Evolutionary conservation across 2,113 vertebrate genomes (phyloP).

Genomic region (Phaetusa simplex): DNA sequence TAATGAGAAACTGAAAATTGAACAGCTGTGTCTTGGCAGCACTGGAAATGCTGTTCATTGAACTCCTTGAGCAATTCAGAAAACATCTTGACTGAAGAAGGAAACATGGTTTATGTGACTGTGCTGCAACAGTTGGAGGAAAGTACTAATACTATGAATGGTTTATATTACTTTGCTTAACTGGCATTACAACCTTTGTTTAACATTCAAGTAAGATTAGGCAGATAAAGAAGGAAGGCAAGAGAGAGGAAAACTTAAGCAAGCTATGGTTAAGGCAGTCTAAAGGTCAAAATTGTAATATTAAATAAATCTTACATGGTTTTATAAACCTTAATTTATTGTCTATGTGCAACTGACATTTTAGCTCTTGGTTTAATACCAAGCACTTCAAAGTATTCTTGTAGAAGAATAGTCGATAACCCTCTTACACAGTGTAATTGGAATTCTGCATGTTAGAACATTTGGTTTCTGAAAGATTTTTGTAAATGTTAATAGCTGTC

Average conservation of each 20-base stretch:
- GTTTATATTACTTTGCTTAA: constrained; percentile 34
- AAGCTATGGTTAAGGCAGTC: constrained; percentile 63
- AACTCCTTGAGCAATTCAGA: background rate
- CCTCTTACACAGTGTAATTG: constrained; percentile 80
- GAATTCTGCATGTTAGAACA: constrained; percentile 82
- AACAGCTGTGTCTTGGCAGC: background rate
- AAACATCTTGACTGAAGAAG: background rate
- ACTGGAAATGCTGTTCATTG: background rate
- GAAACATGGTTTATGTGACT: background rate
- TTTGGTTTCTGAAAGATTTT: constrained; percentile 82
- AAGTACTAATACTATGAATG: background rate
- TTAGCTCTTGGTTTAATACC: constrained; percentile 81
- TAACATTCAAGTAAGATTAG: constrained; percentile 66
- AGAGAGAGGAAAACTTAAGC: constrained; percentile 47
- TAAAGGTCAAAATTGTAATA: constrained; percentile 83
- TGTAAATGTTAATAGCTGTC: constrained; percentile 85
- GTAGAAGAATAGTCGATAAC: constrained; percentile 79
- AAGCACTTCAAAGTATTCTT: constrained; percentile 79
- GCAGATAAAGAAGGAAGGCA: constrained; percentile 39
- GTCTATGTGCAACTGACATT: constrained; percentile 82
- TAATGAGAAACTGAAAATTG: background rate
- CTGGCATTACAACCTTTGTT: constrained; percentile 61
- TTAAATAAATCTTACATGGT: constrained; percentile 81
- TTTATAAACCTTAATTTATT: constrained; percentile 84
- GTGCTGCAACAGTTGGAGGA: background rate